Evolutionary conservation across 2,113 vertebrate genomes (phyloP).

Genomic region (Phylloscopus trochilus): DNA sequence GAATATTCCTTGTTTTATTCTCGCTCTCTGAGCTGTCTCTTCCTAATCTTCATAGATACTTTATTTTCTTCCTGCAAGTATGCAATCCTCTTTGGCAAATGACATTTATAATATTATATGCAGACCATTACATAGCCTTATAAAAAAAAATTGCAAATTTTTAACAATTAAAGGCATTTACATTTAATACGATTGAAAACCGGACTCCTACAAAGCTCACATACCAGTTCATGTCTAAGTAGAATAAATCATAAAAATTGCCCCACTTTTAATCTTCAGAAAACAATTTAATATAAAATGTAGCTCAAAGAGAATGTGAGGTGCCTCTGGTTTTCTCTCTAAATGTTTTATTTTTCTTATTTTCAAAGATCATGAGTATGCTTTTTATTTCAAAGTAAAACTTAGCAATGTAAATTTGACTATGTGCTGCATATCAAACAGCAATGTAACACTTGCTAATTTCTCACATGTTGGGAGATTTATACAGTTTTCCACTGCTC

Average conservation of each 20-base stretch:
- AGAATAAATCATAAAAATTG: neutral
- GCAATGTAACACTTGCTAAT: constrained; percentile 45
- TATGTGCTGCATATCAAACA: neutral
- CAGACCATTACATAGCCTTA: neutral
- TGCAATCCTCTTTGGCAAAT: neutral
- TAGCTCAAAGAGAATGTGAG: neutral
- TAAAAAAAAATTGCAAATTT: neutral
- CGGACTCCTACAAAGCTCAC: neutral
- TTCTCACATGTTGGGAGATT: constrained; percentile 32
- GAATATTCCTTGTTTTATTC: neutral
- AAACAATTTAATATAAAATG: neutral
- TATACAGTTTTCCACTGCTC: constrained; percentile 15
- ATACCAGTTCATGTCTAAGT: neutral
- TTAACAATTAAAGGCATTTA: neutral
- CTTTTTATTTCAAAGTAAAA: constrained; percentile 15
- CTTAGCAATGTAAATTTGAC: constrained; percentile 24
- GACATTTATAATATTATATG: neutral
- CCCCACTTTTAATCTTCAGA: neutral
- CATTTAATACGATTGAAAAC: neutral
- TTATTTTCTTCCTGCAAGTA: neutral
- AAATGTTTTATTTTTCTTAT: neutral
- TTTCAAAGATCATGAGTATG: neutral
- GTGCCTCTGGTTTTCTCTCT: neutral
- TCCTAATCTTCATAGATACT: neutral
- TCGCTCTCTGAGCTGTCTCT: neutral